Evolutionary conservation across 2,888 invertebrate genomes (phyloP), one percentile per base, ranked within the genome.

Genomic region (Megamerina dolium): DNA sequence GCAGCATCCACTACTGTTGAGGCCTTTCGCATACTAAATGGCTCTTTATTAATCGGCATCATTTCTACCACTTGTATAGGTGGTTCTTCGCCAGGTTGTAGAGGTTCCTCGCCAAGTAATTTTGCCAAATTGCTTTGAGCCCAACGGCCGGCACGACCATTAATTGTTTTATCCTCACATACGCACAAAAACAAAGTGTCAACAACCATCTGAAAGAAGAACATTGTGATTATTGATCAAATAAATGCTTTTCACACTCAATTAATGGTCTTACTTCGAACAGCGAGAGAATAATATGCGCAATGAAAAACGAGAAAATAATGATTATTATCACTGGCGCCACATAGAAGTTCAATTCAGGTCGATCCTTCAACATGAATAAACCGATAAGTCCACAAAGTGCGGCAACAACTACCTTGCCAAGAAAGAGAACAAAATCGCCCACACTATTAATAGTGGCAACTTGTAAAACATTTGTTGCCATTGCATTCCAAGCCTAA

Each of bases 171-270:
- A 66, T 92, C 93, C 68, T 94, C 93, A 64, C 93, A 94, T 60
- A 92, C 89, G 68, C 95, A 96, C 50, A 96, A 73, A 71, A 95
- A 89, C 41, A 96, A 74, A 0, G 95, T 91, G 67, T 95, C 94
- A 6, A 95, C 86, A 9, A 93, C 89, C 83, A 93, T 92, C 91
- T 94, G 43, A 17, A 52, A 33, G 31, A 19, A 16, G 4, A 9
- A 16, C 19, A 37, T 23, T 33, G 2, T 31, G 2, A 17, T 31
- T 30, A n/a, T n/a, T 37, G n/a, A n/a, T n/a, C n/a, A n/a, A n/a
- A n/a, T n/a, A 35, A 10, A 26, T 8, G 23, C 29, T 4, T 9
- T 35, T 40, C n/a, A 5, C 9, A 21, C 4, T 13, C n/a, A 17
- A 33, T 3, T 23, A 31, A 26, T 17, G 13, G 9, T 40, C 32